Percentiles rank a stretch among this genome's conserved stretches.
These are phyloP conservation scores for Coracias cyanogaster DNA, from an alignment of 2,797 vertebrate species.

Conservation along the genomic window DNA sequence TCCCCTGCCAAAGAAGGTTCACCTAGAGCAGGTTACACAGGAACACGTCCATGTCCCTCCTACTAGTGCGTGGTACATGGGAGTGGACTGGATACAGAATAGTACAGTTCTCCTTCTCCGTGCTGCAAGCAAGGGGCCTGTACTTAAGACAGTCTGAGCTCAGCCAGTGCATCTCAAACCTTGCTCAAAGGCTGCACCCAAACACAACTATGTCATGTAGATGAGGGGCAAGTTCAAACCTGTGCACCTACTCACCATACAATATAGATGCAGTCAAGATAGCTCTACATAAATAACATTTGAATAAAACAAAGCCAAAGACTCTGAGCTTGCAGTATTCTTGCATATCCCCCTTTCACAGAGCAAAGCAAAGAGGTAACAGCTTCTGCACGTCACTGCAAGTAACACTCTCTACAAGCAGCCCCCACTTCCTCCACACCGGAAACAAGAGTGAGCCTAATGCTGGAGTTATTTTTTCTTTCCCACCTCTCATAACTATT, in stretches of 20 bases:
- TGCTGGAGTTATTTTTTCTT: background rate
- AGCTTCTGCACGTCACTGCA: background rate
- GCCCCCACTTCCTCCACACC: background rate
- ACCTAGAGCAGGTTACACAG: too few species aligned
- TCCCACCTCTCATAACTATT: background rate
- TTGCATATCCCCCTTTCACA: background rate
- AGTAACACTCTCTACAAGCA: background rate
- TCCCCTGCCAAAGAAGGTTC: too few species aligned
- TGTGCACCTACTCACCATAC: background rate
- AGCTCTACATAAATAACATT: background rate
- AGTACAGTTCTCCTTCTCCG: accelerated
- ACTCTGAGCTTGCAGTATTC: background rate
- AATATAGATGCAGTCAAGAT: background rate
- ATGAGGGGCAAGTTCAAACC: background rate
- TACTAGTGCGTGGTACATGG: accelerated
- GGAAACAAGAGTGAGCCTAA: background rate
- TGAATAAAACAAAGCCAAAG: background rate
- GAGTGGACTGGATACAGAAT: background rate
- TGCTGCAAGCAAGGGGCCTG: background rate
- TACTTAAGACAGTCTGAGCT: background rate
- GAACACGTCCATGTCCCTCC: background rate
- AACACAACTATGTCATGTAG: background rate
- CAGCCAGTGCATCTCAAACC: background rate
- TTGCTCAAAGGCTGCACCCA: background rate
- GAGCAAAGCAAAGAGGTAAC: background rate